Conservation (phyloP, 1,140 invertebrate genomes). For the Vanessa atalanta region DNA sequence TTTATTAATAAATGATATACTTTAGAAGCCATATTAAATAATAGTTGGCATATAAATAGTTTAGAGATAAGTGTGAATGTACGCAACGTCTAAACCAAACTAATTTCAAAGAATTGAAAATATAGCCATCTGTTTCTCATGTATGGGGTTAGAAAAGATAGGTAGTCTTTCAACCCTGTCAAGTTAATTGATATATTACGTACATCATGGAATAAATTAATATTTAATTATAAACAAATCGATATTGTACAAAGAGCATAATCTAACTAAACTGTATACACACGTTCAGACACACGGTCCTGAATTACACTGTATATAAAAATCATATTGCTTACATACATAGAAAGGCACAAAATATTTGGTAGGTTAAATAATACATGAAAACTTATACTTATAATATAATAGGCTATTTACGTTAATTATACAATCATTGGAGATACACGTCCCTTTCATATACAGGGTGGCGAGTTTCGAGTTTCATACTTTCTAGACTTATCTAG, state of each 20-base stretch:
- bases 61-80: no score
- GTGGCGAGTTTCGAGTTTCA: not conserved
- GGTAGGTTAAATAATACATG: constrained; percentile 40
- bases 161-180: no score
- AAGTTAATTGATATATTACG: no score
- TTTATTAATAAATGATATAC: no score
- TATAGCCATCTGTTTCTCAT: no score
- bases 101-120: no score
- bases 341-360: constrained; percentile 49
- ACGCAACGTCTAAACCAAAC: no score
- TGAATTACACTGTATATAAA: constrained; percentile 25
- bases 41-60: no score
- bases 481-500: not conserved
- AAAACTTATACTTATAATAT: constrained; percentile 27
- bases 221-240: not conserved
- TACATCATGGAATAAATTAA: no score
- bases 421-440: not conserved
- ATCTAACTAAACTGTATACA: constrained; percentile 11
- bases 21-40: no score
- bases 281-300: not conserved
- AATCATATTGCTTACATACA: constrained; percentile 41
- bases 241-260: constrained; percentile 2
- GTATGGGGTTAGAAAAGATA: no score
- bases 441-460: not conserved
- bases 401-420: constrained; percentile 1